These are phyloP conservation scores for Melanocharis versteri DNA, from an alignment of 2,113 vertebrate genomes.

Conservation along the genomic window DNA sequence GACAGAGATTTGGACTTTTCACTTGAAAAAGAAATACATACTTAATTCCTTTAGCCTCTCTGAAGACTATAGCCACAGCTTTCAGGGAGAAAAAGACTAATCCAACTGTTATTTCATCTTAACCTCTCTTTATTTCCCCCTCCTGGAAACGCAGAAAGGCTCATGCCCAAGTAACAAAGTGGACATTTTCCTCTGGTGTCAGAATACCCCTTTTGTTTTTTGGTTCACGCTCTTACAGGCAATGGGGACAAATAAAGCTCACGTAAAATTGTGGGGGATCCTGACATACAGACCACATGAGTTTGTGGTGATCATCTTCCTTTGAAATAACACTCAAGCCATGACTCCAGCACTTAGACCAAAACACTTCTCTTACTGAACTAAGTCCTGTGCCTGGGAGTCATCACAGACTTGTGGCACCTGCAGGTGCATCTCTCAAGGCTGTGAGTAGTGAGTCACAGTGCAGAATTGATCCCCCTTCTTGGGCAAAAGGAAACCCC, in stretches of 20 bases:
- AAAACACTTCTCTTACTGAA: neutral
- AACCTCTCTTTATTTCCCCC: neutral
- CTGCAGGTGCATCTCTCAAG: neutral
- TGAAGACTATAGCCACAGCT: neutral
- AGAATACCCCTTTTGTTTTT: neutral
- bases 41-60: neutral
- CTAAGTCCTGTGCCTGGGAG: neutral
- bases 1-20: neutral
- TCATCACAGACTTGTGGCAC: fast-evolving
- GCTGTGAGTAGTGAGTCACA: neutral
- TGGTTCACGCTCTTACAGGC: neutral
- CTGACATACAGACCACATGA: fast-evolving
- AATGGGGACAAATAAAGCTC: neutral
- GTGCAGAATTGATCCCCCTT: neutral
- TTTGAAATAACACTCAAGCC: neutral
- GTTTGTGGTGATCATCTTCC: neutral
- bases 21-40: neutral
- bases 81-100: neutral
- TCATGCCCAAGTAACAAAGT: neutral
- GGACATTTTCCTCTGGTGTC: neutral
- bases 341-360: neutral
- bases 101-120: neutral
- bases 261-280: fast-evolving
- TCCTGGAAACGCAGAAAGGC: neutral
- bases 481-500: neutral